Percentiles rank a stretch among this genome's conserved stretches.
Conservation (phyloP, 1,140 invertebrate genomes). For the Chelonus insularis region DNA sequence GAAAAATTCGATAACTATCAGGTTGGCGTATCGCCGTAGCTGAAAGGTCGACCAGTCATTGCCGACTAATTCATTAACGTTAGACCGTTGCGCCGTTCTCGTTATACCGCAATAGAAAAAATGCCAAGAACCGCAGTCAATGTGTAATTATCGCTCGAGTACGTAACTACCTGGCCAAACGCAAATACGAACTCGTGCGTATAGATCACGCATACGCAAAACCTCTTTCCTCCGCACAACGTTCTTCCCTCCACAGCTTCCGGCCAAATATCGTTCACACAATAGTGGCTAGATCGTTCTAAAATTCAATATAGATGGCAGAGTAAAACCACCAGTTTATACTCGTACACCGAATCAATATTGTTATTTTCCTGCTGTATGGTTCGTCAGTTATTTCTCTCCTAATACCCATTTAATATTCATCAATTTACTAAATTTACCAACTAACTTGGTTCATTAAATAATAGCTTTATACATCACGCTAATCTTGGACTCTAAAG, state of each 20-base stretch:
- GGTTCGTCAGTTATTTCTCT: neutral
- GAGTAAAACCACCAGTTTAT: neutral
- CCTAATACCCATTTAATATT: too few relatives aligned
- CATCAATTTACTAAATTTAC: too few relatives aligned
- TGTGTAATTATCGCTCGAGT: slow-evolving; percentile 24
- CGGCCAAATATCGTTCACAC: neutral
- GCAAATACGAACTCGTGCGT: slow-evolving; percentile 19
- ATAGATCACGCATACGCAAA: slow-evolving; percentile 13
- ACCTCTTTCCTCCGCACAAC: neutral
- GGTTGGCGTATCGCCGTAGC: neutral
- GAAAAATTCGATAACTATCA: neutral
- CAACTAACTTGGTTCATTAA: neutral
- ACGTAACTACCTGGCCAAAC: slow-evolving; percentile 13
- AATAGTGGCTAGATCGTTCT: slow-evolving; percentile 1
- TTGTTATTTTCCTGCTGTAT: neutral
- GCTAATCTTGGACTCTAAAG: neutral
- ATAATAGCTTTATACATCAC: neutral
- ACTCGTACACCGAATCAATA: neutral
- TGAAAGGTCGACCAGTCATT: neutral
- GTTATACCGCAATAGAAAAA: slow-evolving; percentile 3
- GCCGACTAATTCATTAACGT: slow-evolving; percentile 16
- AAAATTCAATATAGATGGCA: slow-evolving; percentile 13
- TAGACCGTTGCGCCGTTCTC: neutral
- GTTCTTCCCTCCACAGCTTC: slow-evolving; percentile 1
- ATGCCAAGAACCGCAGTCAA: slow-evolving; percentile 11